phyloP scores from a whole-genome alignment of 1,140 invertebrate genomes.

The Uloborus diversus region DNA sequence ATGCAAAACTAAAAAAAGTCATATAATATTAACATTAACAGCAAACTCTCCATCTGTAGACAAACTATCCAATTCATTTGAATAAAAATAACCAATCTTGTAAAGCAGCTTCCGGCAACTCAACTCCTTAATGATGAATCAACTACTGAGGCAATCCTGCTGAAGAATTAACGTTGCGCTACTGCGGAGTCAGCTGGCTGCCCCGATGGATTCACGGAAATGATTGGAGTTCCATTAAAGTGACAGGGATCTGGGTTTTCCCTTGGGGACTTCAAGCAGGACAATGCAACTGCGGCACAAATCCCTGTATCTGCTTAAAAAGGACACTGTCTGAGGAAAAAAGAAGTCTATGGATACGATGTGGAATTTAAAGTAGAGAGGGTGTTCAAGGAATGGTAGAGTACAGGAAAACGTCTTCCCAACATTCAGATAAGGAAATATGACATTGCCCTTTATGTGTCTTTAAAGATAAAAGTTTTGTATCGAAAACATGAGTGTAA shows the following conservation, averaged over 20 bases:
- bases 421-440: too few relatives aligned
- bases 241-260: conserved; percentile 4
- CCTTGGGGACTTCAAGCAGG: not conserved
- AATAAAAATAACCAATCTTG: not conserved
- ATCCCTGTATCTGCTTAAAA: not conserved
- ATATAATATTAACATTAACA: too few relatives aligned
- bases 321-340: not conserved
- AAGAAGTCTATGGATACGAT: too few relatives aligned
- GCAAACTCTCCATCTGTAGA: too few relatives aligned
- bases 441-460: too few relatives aligned
- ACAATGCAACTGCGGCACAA: not conserved
- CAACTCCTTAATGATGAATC: conserved; percentile 30
- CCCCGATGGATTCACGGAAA: not conserved
- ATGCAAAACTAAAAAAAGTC: too few relatives aligned
- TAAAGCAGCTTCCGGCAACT: not conserved
- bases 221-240: conserved; percentile 40
- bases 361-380: too few relatives aligned
- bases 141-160: conserved; percentile 1
- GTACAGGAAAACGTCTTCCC: too few relatives aligned
- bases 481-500: too few relatives aligned
- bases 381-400: too few relatives aligned
- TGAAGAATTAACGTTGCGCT: not conserved
- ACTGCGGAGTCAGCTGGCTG: not conserved
- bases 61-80: too few relatives aligned
- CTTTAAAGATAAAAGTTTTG: too few relatives aligned